Evolutionary conservation across 2,113 vertebrate species (phyloP).

Genomic region (Tiliqua scincoides): DNA sequence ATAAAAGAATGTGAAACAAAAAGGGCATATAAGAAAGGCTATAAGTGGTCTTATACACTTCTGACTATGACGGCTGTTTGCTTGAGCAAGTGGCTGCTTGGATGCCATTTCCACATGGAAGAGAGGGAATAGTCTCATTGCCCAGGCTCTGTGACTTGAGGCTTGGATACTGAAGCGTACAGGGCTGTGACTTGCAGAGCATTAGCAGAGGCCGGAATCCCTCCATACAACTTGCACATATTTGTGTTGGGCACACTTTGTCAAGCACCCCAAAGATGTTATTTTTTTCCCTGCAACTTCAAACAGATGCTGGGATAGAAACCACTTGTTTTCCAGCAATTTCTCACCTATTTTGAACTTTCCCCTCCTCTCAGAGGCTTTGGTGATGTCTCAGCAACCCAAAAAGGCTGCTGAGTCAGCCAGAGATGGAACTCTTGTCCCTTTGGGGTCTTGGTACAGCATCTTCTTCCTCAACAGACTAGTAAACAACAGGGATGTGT

Average conservation of each 20-base stretch:
- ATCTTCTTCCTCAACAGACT: too few relatives aligned
- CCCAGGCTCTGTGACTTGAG: background rate
- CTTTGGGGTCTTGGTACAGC: too few relatives aligned
- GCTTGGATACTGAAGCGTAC: background rate
- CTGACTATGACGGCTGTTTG: background rate
- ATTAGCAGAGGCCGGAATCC: background rate
- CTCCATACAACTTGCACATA: background rate
- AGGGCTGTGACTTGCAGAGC: background rate
- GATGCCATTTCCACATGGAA: background rate
- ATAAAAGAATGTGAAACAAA: background rate
- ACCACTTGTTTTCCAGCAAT: too few relatives aligned
- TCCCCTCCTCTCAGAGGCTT: too few relatives aligned
- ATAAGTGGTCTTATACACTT: background rate
- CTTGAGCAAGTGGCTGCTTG: background rate
- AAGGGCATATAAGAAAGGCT: background rate
- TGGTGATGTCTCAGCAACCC: too few relatives aligned
- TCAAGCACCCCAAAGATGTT: background rate
- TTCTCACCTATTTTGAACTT: too few relatives aligned
- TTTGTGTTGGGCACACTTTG: background rate
- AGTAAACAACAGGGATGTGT: too few relatives aligned
- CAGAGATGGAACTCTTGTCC: too few relatives aligned
- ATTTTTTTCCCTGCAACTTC: background rate
- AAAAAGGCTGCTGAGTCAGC: too few relatives aligned
- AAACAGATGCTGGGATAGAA: too few relatives aligned
- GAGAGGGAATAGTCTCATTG: background rate